Evolutionary conservation across 1,140 invertebrate genomes (phyloP), one percentile per base, ranked within the genome.

Genomic region (Bombus difficillimus): DNA sequence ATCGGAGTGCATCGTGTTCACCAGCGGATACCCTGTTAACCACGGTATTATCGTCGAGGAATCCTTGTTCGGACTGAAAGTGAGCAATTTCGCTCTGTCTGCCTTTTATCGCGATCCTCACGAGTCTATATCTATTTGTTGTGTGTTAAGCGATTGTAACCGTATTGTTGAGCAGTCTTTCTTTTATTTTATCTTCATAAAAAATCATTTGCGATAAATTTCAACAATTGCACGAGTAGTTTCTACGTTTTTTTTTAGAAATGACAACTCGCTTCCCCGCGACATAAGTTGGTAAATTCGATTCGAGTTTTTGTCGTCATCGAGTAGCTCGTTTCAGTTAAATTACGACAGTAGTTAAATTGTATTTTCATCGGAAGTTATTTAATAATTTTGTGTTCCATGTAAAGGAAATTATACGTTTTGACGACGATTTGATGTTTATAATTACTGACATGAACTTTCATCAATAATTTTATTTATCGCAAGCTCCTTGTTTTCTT

Each of bases 51-150:
- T 59, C 32, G 34, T 37, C 62, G 9, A 39, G 43, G 37, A 62
- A 32, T n/a, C 5, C 43, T 15, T 12, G n/a, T 64, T n/a, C 4
- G 28, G n/a, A 47, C 47, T 62, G 25, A 4, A 77, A 85, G 86
- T 85, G 64, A 85, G 83, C 64, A 81, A 74, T 68, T 37, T 5
- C n/a, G 75, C 37, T 59, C 10, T 41, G n/a, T n/a, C 47, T 53
- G 47, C 5, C 28, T 53, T 41, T 43, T 62, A 32, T 76, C 47
- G 32, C 25, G 41, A 73, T 74, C 37, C 18, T 15, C n/a, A 34
- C 28, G 28, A 57, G 22, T 74, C 82, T 87, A 78, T 79, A 87
- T 87, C 5, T 53, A 53, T 53, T 87, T 87, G n/a, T 85, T 75
- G 32, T 66, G 62, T 28, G 73, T 18, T 13, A 18, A 79, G 22